These are phyloP conservation scores for Eurytoma adleriae DNA, from an alignment of 2,888 invertebrate species.

Conservation along the genomic window DNA sequence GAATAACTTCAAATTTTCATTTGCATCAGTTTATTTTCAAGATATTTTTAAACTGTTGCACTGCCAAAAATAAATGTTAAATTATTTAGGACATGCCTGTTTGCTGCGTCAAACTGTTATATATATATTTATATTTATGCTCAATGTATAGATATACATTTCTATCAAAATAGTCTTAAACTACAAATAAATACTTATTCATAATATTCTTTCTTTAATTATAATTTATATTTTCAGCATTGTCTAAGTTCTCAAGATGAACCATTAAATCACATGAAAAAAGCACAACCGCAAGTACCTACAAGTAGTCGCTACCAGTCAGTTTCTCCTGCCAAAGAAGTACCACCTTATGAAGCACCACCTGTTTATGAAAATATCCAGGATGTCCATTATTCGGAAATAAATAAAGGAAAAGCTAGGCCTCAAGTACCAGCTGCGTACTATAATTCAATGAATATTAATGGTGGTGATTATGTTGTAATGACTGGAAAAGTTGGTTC, in stretches of 20 bases:
- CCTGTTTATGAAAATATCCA: conserved; percentile 81
- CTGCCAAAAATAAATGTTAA: conserved; percentile 7
- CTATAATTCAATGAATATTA: conserved; percentile 81
- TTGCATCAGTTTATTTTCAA: not conserved
- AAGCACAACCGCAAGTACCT: conserved; percentile 90
- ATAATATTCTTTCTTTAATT: not conserved
- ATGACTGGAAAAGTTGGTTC: conserved; percentile 84
- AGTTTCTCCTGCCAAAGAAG: conserved; percentile 78
- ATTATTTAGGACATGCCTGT: conserved; percentile 32
- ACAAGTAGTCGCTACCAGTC: conserved; percentile 79
- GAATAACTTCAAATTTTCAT: not conserved
- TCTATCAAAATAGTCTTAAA: no score
- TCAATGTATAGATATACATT: no score
- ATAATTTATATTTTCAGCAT: conserved; percentile 21
- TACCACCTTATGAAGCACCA: conserved; percentile 78
- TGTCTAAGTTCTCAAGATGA: conserved; percentile 38
- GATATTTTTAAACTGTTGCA: not conserved
- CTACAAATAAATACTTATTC: no score
- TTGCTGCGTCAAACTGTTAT: not conserved
- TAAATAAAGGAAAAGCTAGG: conserved; percentile 72
- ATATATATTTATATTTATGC: conserved; percentile 11
- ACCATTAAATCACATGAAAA: conserved; percentile 77
- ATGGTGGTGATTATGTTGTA: conserved; percentile 87
- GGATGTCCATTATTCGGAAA: conserved; percentile 75
- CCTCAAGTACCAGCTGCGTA: conserved; percentile 75